Evolutionary conservation across 2,888 invertebrate genomes (phyloP), one percentile per base, ranked within the genome.

Genomic region (Cordilura impudica): DNA sequence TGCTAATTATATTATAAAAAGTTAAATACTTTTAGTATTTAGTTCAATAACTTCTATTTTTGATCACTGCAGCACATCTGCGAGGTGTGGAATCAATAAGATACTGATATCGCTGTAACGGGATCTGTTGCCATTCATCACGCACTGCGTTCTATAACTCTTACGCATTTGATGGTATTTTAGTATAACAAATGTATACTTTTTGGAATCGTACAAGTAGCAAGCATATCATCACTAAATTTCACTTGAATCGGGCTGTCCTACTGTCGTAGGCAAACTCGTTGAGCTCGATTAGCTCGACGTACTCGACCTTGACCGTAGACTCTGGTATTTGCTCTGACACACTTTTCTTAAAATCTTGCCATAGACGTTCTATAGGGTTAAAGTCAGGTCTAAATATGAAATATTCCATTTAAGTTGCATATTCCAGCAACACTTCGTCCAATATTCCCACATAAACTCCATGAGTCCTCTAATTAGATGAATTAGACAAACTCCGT

Each of bases 351-450:
- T n/a, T n/a, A n/a, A n/a, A n/a, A n/a, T 10, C 18, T 2, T 1
- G 5, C 51, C 35, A 65, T 29, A 65, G 16, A 23, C 81, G 78
- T 51, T 81, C 76, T 14, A 79, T 81, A 0, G 77, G 77, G 29
- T 83, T 82, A 14, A 81, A 74, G 56, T 81, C 78, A 4, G 69
- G n/a, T 49, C 70, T 75, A 54, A 74, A 12, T 81, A 73, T 58
- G 80, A 81, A 26, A 81, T 82, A 8, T 76, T 45, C 78, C 72
- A 81, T n/a, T 63, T n/a, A n/a, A n/a, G n/a, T 45, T 0, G 73
- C 71, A 56, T 76, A 77, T n/a, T 69, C 76, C n/a, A 81, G 54
- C 70, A 60, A 47, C 7, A 43, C 39, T 31, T 53, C 21, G 21
- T 61, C 26, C 16, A 60, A 12, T 14, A 69, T 69, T 49, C 49